A percentile compares a stretch with the other conserved stretches of the same genome.
Evolutionary conservation across 1,140 invertebrate species (phyloP).

Genomic region (Rhagoletis pomonella): DNA sequence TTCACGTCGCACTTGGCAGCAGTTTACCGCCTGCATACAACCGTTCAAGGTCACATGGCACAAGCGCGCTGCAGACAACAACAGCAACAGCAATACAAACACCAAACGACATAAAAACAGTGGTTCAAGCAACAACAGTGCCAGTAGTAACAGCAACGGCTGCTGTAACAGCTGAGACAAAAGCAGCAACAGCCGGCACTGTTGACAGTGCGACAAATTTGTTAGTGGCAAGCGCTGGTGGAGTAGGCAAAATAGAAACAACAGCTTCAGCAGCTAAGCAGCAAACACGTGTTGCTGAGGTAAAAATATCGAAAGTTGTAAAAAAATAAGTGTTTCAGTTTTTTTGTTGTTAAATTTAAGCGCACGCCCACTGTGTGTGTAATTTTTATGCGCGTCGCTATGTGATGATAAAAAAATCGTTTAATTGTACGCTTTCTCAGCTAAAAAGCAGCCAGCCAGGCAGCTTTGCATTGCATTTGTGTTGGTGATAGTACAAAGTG

Average conservation of each 20-base stretch:
- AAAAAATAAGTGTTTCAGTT: neutral
- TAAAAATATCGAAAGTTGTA: neutral
- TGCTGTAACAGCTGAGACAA: neutral
- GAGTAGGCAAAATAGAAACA: neutral
- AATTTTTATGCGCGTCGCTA: neutral
- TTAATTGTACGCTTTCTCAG: too few species aligned
- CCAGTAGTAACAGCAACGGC: neutral
- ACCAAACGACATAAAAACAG: neutral
- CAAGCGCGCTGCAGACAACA: neutral
- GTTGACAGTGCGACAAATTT: neutral
- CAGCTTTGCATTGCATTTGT: too few species aligned
- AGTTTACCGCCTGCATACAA: neutral
- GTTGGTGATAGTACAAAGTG: too few species aligned
- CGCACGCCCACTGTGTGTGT: too few species aligned
- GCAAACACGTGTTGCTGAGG: neutral
- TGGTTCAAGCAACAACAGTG: neutral
- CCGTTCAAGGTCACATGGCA: constrained; percentile 15
- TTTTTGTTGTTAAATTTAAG: neutral
- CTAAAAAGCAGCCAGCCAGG: too few species aligned
- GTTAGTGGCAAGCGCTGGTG: neutral
- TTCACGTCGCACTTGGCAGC: constrained; percentile 7
- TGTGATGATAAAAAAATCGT: neutral
- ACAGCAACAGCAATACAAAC: neutral
- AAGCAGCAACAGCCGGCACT: neutral
- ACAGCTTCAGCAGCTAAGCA: neutral